These are phyloP conservation scores for Columba janthina DNA, from an alignment of 2,113 vertebrate species.

Conservation along the genomic window DNA sequence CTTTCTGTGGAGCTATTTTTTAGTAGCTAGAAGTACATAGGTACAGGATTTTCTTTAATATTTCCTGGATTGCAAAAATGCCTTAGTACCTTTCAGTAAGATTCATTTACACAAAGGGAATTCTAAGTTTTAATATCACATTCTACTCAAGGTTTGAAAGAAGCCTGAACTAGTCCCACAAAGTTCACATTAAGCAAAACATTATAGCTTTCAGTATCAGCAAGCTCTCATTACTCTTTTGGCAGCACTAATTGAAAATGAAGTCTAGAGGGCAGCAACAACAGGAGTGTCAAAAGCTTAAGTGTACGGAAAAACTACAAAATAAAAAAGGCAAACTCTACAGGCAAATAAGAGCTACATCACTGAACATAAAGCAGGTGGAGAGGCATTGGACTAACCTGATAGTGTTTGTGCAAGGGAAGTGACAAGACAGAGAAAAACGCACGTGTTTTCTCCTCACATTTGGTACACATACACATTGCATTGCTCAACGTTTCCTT, in stretches of 20 bases:
- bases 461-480: accelerated
- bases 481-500: not conserved
- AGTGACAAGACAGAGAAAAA: not conserved
- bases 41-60: not conserved
- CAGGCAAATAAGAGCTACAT: not conserved
- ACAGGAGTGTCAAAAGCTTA: not conserved
- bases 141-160: not conserved
- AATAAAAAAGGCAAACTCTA: not conserved
- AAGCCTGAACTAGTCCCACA: not conserved
- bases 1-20: not conserved
- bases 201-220: not conserved
- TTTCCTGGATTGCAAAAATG: not conserved
- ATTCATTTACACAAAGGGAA: not conserved
- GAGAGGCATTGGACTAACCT: not conserved
- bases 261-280: not conserved
- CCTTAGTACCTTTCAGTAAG: not conserved
- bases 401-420: not conserved
- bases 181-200: not conserved
- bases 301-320: not conserved
- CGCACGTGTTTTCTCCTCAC: not conserved
- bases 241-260: not conserved
- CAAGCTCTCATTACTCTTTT: not conserved
- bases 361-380: not conserved
- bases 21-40: not conserved
- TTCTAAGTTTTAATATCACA: not conserved